Evolutionary conservation across 2,888 invertebrate genomes (phyloP), one percentile per base, ranked within the genome.

Genomic region (Portevinia maculata): DNA sequence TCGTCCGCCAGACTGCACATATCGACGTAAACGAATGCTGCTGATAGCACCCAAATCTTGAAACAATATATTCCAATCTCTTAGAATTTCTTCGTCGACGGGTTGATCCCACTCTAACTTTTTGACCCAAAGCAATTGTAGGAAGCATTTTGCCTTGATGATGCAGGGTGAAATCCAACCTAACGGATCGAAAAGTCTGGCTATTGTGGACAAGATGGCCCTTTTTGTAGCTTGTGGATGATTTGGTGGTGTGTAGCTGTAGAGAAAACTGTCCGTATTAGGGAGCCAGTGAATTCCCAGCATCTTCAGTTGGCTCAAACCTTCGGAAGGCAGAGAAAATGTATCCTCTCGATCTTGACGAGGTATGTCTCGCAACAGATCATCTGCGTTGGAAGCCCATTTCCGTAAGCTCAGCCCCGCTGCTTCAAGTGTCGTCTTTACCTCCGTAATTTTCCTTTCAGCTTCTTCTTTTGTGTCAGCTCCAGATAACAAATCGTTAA

Each of bases 401-500:
- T 65, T 46, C 1, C 28, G 67, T n/a, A 57, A 4, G 0, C 46
- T 11, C 0, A 59, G 11, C 0, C 69, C 48, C 0, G 48, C 69
- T 30, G 48, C 15, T 57, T 37, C 17, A 0, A 70, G 13, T 7
- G 11, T 13, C 9, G 48, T 19, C n/a, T n/a, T 41, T 4, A 19
- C 19, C 1, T 30, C 41, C 19, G 41, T 65, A 0, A 19, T 17
- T 41, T 53, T 67, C 9, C 6, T 19, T 34, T 21, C 24, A 37
- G 69, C 50, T 50, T 70, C 39, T 19, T 30, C 1, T 8, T 37
- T 21, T 6, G 69, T 48, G 8, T 48, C 48, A 28, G 17, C 57
- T 44, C 65, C 53, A 0, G 53, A 30, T 9, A 67, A 9, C 3
- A 55, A 44, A 2, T 55, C 65, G 19, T 44, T 53, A 1, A 53